Percentiles rank a stretch among this genome's conserved stretches.
Conservation (phyloP, 2,113 vertebrate genomes). For the Notothenia rossii region DNA sequence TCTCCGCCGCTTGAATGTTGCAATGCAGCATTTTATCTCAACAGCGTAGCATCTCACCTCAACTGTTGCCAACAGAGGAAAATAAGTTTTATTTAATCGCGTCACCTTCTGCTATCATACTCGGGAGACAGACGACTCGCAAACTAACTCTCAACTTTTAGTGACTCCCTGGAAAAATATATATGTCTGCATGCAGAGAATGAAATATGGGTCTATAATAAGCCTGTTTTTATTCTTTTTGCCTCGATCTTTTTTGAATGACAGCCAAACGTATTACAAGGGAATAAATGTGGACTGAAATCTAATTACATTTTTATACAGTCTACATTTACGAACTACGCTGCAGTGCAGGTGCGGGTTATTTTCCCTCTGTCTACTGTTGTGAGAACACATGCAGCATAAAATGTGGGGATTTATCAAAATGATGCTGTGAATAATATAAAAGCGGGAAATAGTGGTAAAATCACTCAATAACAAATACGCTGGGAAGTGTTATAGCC, state of each 20-base stretch:
- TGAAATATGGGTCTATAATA: constrained; percentile 36
- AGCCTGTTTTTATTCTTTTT: constrained; percentile 10
- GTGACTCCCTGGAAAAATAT: constrained; percentile 18
- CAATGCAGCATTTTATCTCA: constrained; percentile 64
- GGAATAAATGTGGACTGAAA: constrained; percentile 56
- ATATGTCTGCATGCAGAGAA: constrained; percentile 10
- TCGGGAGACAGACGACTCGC: constrained; percentile 21
- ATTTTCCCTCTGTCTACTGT: constrained; percentile 23
- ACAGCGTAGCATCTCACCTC: constrained; percentile 35
- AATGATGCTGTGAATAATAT: constrained; percentile 22
- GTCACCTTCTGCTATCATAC: constrained; percentile 14
- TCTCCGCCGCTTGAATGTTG: constrained; percentile 40
- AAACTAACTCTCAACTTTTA: constrained; percentile 21
- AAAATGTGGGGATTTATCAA: constrained; percentile 33
- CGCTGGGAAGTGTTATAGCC: neutral
- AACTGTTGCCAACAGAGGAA: constrained; percentile 13
- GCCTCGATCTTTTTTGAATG: constrained; percentile 56
- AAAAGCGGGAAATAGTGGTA: constrained; percentile 27
- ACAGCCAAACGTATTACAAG: constrained; percentile 54
- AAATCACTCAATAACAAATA: constrained; percentile 22
- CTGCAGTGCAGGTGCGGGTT: constrained; percentile 36
- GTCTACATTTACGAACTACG: constrained; percentile 52
- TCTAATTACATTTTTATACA: constrained; percentile 62
- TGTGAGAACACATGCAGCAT: constrained; percentile 33
- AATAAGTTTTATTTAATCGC: constrained; percentile 36